phyloP scores from a whole-genome alignment of 1,140 invertebrate genomes.

The Drosophila kurseongensis region DNA sequence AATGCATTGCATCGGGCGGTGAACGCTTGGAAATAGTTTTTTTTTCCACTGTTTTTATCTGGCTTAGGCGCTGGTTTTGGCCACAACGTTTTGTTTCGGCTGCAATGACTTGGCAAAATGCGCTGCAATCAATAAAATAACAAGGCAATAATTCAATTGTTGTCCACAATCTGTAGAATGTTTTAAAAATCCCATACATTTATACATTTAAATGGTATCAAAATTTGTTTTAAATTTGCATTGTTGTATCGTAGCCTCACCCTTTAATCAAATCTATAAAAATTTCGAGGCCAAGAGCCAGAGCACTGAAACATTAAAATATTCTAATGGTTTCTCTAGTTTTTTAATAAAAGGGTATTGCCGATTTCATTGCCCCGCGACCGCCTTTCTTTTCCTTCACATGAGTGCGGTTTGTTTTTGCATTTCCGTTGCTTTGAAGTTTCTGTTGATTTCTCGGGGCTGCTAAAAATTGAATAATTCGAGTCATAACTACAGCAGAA shows the following conservation, averaged over 20 bases:
- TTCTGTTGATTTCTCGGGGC: constrained; percentile 31
- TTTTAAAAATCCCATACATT: no score
- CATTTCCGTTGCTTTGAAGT: constrained; percentile 72
- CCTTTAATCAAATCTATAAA: no score
- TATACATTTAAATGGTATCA: no score
- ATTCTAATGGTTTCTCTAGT: no score
- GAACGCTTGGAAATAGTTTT: constrained; percentile 24
- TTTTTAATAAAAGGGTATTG: neutral
- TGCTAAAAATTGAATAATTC: constrained; percentile 72
- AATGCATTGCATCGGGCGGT: constrained; percentile 61
- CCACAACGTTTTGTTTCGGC: constrained; percentile 9
- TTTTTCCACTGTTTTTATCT: constrained; percentile 9
- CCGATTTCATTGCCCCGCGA: no score
- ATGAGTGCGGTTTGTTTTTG: constrained; percentile 25
- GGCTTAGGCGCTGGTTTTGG: constrained; percentile 16
- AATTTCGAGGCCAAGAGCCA: no score
- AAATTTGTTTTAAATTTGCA: no score
- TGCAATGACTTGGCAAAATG: constrained; percentile 7
- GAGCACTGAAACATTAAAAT: no score
- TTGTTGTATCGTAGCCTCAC: no score
- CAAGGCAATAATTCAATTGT: no score
- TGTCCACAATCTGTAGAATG: neutral
- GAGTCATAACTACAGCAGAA: constrained; percentile 49
- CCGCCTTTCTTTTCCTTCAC: neutral
- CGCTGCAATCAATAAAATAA: constrained; percentile 6